phyloP scores from a whole-genome alignment of 2,888 invertebrate genomes.

The Bembecia ichneumoniformis region DNA sequence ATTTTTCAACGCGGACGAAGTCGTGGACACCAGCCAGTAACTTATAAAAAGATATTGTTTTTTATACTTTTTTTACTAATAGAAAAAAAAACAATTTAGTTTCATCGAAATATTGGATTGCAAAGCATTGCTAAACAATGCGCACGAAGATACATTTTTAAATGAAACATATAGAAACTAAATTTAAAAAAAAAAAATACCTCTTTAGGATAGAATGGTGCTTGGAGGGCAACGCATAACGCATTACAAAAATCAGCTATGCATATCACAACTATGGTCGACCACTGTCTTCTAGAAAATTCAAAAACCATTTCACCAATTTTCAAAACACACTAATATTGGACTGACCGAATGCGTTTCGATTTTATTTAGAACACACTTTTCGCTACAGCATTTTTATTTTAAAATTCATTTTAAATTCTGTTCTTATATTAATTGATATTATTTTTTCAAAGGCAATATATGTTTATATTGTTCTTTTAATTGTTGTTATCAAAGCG shows the following conservation, averaged over 20 bases:
- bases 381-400: neutral
- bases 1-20: too few species aligned
- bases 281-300: constrained; percentile 82
- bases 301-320: constrained; percentile 69
- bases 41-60: too few species aligned
- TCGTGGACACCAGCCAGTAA: too few species aligned
- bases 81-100: too few species aligned
- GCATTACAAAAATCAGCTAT: constrained; percentile 89
- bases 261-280: constrained; percentile 83
- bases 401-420: neutral
- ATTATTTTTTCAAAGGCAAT: neutral
- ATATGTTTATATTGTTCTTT: neutral
- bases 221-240: constrained; percentile 86
- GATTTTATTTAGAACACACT: too few species aligned
- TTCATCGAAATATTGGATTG: too few species aligned
- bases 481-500: constrained; percentile 4
- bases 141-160: too few species aligned
- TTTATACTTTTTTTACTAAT: too few species aligned
- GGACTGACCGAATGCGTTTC: constrained; percentile 6
- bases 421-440: neutral
- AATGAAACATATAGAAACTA: too few species aligned
- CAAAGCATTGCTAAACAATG: too few species aligned
- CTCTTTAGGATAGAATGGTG: constrained; percentile 89
- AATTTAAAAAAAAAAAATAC: constrained; percentile 44
- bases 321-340: neutral